A percentile compares a stretch with the other conserved stretches of the same genome.
phyloP scores from a whole-genome alignment of 2,113 vertebrate genomes.

The Eupsittula cactorum region DNA sequence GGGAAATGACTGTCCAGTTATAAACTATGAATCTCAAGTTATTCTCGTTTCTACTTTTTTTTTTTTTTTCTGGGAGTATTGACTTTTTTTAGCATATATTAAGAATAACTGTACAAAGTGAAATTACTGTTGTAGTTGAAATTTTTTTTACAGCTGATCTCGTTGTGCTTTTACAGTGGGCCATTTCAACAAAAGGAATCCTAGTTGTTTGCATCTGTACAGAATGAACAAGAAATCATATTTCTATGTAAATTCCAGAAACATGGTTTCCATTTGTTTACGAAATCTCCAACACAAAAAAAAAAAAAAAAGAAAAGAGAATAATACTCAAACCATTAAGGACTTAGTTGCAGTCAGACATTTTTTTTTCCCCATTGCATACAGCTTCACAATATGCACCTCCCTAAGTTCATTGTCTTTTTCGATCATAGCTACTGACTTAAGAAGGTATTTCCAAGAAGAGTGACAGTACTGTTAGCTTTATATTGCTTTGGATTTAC shows the following conservation, averaged over 20 bases:
- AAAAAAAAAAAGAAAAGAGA: background rate
- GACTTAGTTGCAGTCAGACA: background rate
- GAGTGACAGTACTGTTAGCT: background rate
- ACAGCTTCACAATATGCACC: background rate
- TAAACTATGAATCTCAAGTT: background rate
- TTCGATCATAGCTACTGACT: background rate
- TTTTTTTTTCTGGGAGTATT: background rate
- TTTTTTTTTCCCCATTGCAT: background rate
- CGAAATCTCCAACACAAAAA: background rate
- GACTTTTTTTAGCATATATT: background rate
- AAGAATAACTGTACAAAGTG: background rate
- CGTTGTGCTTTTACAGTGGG: background rate
- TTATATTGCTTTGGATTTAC: constrained; percentile 13
- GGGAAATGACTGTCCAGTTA: background rate
- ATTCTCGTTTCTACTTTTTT: background rate
- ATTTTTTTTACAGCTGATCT: background rate
- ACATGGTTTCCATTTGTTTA: background rate
- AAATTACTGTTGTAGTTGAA: background rate
- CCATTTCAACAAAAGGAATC: background rate
- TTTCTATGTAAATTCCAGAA: constrained; percentile 1
- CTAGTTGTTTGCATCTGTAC: background rate
- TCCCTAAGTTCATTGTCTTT: background rate
- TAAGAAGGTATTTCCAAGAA: background rate
- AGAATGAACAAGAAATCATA: background rate
- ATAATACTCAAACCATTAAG: background rate